Conservation (phyloP, 2,888 invertebrate species). For the Tachina lurida region DNA sequence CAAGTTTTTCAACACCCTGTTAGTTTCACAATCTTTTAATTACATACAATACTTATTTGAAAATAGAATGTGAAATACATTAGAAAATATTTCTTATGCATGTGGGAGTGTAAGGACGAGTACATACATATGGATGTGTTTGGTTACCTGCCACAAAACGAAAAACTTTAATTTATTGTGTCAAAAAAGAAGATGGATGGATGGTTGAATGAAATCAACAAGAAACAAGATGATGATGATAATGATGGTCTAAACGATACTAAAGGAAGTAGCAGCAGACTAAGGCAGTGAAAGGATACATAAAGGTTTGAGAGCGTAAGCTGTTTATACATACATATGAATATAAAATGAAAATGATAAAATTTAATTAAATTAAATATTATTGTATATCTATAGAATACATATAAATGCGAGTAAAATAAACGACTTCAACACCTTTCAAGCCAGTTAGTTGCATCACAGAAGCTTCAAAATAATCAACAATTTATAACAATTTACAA, state of each 20-base stretch:
- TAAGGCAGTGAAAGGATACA: constrained; percentile 1
- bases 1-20: constrained; percentile 17
- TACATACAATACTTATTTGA: constrained; percentile 20
- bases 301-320: not conserved
- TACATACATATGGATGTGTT: constrained; percentile 1
- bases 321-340: not conserved
- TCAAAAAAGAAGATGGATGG: constrained; percentile 54
- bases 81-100: constrained; percentile 16
- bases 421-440: constrained; percentile 46
- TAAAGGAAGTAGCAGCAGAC: constrained; percentile 11
- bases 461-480: constrained; percentile 1
- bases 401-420: constrained; percentile 22
- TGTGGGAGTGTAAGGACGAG: not conserved
- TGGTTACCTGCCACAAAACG: constrained; percentile 21
- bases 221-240: constrained; percentile 21
- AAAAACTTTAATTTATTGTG: constrained; percentile 44
- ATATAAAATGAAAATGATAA: constrained; percentile 47
- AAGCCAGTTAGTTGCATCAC: constrained; percentile 25
- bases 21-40: constrained; percentile 32
- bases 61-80: constrained; percentile 35
- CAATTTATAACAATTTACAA: constrained; percentile 18
- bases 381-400: constrained; percentile 11
- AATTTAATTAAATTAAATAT: constrained; percentile 60
- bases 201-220: constrained; percentile 38
- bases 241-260: not conserved